Evolutionary conservation across 2,113 vertebrate genomes (phyloP), one percentile per base, ranked within the genome.

Genomic region (Phocoena sinus): DNA sequence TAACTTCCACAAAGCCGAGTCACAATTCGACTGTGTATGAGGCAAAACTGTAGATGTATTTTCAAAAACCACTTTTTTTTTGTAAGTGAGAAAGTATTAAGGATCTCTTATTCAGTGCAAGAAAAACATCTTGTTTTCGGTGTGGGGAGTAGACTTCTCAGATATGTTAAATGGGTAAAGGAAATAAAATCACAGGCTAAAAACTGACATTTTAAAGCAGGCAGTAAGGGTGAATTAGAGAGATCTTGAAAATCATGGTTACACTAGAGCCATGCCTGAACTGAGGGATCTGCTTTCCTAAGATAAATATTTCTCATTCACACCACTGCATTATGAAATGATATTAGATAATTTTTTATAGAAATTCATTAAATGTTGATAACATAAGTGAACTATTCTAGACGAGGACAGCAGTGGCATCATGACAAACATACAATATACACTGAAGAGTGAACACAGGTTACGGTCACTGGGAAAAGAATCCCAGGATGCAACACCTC

Each of bases 401-500:
- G 71, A 94, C 88, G 62, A 17, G 62, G 81, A 71, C 3, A n/a
- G 47, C 2, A 26, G 70, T 3, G 38, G 20, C 60, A 20, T 21
- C 18, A 3, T 26, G 77, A 89, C 74, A 58, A 80, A 74, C 7
- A 36, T 65, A 21, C 21, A 44, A 80, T 1, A 21, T 2, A 26
- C 0, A 3, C 47, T 25, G 15, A 13, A 23, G 80, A 74, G 63
- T 4, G 74, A 79, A 26, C 67, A 44, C 65, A 21, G 77, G 26
- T 6, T 65, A 20, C 25, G 36, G 50, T 25, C 81, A 25, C 50
- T 12, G 41, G 73, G 65, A 15, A 53, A 38, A 23, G 60, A 17
- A 18, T 2, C 8, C 13, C 1, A 0, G 11, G 53, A 25, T 0
- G 5, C n/a, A 3, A 6, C 50, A 4, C 44, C 44, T 33, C 68